Evolutionary conservation across 2,888 invertebrate genomes (phyloP), one percentile per base, ranked within the genome.

Genomic region (Plebejus argus): DNA sequence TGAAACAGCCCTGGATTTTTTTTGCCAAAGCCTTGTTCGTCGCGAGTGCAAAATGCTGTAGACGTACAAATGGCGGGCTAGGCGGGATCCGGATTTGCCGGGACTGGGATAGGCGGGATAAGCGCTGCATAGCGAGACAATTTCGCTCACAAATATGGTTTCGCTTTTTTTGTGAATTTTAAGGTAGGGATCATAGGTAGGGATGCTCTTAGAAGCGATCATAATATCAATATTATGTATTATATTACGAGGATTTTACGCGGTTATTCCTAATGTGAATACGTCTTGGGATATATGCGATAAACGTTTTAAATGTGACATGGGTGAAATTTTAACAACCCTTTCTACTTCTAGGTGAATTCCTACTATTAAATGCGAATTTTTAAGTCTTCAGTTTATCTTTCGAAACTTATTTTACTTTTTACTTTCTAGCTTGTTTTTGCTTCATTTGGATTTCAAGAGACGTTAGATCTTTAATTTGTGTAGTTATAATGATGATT

Each of bases 41-140:
- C 80, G 78, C 84, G 83, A 93, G 93, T 93, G 93, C 93, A 88
- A 91, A 93, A 87, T 87, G 89, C 81, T 93, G 92, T 93, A 85
- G 85, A 85, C 83, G 86, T 84, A 87, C 89, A 87, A 90, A 91
- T 87, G 86, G 85, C 86, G 83, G 79, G 88, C 91, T 88, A 90
- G 87, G 86, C 89, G 85, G 86, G 81, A 90, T 87, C 89, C 91
- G 92, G 92, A 92, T 93, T 92, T 89, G 85, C 83, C 53, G 53
- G 53, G 53, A 18, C 53, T 53, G 53, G 53, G 53, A 53, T 53
- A 82, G 81, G 83, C 83, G 88, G 87, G 88, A 87, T 87, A 87
- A 84, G 83, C 81, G 77, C 77, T 79, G 87, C 79, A 89, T 88
- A 85, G 82, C 83, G 66, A 70, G 33, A 70, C 79, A 33, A 33